phyloP scores from a whole-genome alignment of 2,888 invertebrate genomes.

The Litoditis marina region DNA sequence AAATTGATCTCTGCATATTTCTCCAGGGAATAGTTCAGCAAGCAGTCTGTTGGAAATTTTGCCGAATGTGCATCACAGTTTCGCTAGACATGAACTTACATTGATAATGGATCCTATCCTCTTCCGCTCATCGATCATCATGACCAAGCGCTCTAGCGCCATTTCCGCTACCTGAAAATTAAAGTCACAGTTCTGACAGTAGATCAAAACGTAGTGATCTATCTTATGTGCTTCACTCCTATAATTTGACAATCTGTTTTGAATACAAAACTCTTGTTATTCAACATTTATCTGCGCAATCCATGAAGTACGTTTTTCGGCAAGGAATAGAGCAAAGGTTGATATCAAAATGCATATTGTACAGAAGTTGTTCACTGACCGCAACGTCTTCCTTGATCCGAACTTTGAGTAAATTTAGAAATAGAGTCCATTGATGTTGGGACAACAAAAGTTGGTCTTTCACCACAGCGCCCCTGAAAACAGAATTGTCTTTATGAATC shows the following conservation, averaged over 20 bases:
- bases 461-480: slow-evolving; percentile 40
- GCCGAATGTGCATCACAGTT: no score
- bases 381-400: neutral
- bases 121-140: slow-evolving; percentile 31
- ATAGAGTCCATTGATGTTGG: slow-evolving; percentile 23
- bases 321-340: slow-evolving; percentile 1
- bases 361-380: neutral
- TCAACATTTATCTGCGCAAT: no score
- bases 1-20: no score
- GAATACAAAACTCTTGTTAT: no score
- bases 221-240: no score
- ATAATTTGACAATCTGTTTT: no score
- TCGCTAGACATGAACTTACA: slow-evolving; percentile 3
- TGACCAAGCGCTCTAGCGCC: slow-evolving; percentile 28
- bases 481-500: no score
- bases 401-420: slow-evolving; percentile 19
- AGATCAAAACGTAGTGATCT: no score
- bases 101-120: slow-evolving; percentile 25
- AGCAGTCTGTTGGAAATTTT: no score
- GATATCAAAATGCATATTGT: neutral
- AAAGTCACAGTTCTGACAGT: no score
- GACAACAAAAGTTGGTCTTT: slow-evolving; percentile 41
- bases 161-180: slow-evolving; percentile 20
- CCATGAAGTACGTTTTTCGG: no score
- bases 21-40: no score